Base-by-base conservation (phyloP, 2,797 vertebrate genomes). In the Acestrorhynchus altus region DNA sequence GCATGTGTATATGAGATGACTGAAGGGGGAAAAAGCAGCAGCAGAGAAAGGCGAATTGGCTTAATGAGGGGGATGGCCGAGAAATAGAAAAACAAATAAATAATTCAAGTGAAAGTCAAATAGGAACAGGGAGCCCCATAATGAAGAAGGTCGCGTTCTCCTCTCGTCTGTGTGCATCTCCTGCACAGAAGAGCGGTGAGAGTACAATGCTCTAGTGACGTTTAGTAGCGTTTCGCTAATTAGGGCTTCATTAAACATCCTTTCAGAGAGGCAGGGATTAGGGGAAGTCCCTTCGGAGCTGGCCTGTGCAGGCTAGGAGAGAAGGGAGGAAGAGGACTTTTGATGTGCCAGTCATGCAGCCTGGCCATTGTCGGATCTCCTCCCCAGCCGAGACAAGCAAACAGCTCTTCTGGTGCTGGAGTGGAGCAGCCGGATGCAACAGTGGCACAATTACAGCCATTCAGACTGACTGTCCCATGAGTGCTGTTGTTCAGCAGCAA, bases 191-290 rank as follows among this genome's bases (percentile, higher is more conserved):
- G 67, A 79, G 73, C 61, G 70, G 57, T 79, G 83, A 84, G 76
- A 81, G 44, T 81, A 82, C 74, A 86, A 83, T 86, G 86, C 83
- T 81, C 64, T 56, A 69, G 80, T 59, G 60, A 67, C 31, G 72
- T 74, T 83, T 77, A 81, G 84, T 84, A 79, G 75, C 20, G 84
- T 85, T 83, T 76, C 46, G 63, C 86, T 86, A 84, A 85, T 80
- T 69, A 90, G 81, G 83, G 83, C 76, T 81, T 91, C 87, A 79
- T 89, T 80, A 87, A 93, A 90, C 86, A 83, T 86, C 68, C 65
- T 83, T 76, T 81, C 87, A 84, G 57, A 74, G 82, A 86, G 85
- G 83, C 81, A 81, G 84, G 87, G 83, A 87, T 85, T 84, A 86
- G 82, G 81, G 83, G 82, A 68, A 84, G 88, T 92, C 88, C 88